phyloP scores from a whole-genome alignment of 2,113 vertebrate genomes.

The Cyanoliseus patagonus region DNA sequence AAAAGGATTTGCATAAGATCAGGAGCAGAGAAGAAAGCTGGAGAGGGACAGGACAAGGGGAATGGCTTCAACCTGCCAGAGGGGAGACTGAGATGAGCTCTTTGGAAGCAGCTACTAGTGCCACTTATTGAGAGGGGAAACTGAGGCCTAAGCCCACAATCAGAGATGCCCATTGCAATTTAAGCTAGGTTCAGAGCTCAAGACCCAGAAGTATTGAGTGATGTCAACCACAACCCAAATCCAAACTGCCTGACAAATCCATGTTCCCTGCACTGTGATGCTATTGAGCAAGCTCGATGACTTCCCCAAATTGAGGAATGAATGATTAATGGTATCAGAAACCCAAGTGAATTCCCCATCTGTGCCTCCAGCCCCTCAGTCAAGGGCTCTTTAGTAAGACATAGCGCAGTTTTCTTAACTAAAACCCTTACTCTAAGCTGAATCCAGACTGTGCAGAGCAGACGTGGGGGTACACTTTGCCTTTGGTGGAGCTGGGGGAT shows the following conservation, averaged over 20 bases:
- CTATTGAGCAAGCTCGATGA: background rate
- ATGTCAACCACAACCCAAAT: background rate
- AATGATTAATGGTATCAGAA: background rate
- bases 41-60: background rate
- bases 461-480: accelerated
- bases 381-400: background rate
- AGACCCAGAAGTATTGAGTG: accelerated
- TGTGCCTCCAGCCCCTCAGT: accelerated
- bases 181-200: background rate
- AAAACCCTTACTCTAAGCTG: background rate
- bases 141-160: accelerated
- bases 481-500: too few relatives aligned
- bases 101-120: background rate
- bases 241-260: background rate
- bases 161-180: background rate
- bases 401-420: accelerated
- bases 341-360: background rate
- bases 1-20: background rate
- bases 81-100: background rate
- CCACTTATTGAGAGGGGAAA: background rate
- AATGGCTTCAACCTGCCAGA: background rate
- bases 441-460: background rate
- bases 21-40: background rate
- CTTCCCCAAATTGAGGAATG: background rate
- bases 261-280: accelerated